These are phyloP conservation scores for Arctia plantaginis DNA, from an alignment of 2,888 invertebrate species.

Conservation along the genomic window DNA sequence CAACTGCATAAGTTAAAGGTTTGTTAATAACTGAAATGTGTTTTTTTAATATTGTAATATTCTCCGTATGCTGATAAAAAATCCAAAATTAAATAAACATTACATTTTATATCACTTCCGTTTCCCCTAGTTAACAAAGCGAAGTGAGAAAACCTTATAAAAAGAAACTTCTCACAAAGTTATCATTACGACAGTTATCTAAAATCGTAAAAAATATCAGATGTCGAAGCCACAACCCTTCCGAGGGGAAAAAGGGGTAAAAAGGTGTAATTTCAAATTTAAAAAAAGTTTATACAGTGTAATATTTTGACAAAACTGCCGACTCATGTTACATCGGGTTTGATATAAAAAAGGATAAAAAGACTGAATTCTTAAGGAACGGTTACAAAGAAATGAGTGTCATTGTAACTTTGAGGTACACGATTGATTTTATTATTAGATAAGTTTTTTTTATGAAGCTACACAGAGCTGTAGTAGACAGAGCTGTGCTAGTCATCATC, in stretches of 20 bases:
- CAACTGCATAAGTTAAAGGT: too few species aligned
- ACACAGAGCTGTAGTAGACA: background rate
- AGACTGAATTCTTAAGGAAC: conserved; percentile 50
- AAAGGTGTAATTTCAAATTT: conserved; percentile 68
- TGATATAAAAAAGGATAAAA: conserved; percentile 44
- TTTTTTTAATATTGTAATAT: background rate
- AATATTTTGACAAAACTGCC: conserved; percentile 85
- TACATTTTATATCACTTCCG: conserved; percentile 29
- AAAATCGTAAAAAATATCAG: conserved; percentile 72
- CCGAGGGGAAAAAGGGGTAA: conserved; percentile 35
- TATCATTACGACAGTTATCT: conserved; percentile 73
- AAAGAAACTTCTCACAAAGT: conserved; percentile 45
- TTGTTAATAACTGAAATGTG: background rate
- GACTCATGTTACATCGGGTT: conserved; percentile 72
- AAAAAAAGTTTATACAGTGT: conserved; percentile 73
- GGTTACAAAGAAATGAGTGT: conserved; percentile 32
- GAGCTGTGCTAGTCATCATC: background rate
- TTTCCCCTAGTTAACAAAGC: conserved; percentile 30
- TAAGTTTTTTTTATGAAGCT: background rate
- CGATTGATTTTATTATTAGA: conserved; percentile 24
- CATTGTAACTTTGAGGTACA: conserved; percentile 28
- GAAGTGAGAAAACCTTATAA: conserved; percentile 37
- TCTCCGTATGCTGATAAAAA: background rate
- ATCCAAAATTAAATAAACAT: background rate
- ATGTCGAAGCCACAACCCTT: conserved; percentile 69